phyloP scores from a whole-genome alignment of 2,888 invertebrate genomes.

The Lagria hirta region DNA sequence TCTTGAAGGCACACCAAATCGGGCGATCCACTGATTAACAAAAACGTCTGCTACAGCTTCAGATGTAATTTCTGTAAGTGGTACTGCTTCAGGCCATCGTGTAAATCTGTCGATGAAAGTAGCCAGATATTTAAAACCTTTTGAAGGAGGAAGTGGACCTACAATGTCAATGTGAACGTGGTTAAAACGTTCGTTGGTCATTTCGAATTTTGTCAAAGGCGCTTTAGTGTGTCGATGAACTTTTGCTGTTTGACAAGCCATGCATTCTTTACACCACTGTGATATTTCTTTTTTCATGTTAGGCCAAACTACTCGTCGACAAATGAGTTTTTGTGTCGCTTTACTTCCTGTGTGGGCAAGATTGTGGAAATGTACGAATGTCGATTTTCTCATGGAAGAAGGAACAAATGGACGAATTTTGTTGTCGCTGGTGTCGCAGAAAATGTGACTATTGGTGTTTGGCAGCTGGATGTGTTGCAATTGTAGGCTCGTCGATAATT shows the following conservation, averaged over 20 bases:
- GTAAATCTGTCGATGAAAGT: constrained; percentile 35
- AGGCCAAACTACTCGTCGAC: constrained; percentile 48
- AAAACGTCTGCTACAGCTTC: constrained; percentile 45
- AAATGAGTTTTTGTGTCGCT: constrained; percentile 35
- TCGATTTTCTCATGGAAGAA: too few species aligned
- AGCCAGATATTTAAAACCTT: constrained; percentile 26
- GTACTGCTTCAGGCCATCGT: constrained; percentile 38
- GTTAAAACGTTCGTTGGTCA: constrained; percentile 36
- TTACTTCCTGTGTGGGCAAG: constrained; percentile 39
- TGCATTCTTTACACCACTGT: constrained; percentile 42
- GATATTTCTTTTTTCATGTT: constrained; percentile 34
- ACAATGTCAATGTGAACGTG: constrained; percentile 44
- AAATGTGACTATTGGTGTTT: too few species aligned
- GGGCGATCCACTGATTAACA: constrained; percentile 46
- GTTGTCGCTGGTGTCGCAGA: too few species aligned
- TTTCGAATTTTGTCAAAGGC: constrained; percentile 33
- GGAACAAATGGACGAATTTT: too few species aligned
- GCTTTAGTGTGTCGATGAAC: constrained; percentile 39
- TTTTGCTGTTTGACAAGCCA: constrained; percentile 44
- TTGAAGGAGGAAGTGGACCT: constrained; percentile 27
- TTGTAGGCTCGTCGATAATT: too few species aligned
- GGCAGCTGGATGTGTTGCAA: too few species aligned
- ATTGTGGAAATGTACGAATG: too few species aligned
- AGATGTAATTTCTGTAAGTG: constrained; percentile 45
- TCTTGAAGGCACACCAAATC: constrained; percentile 46